Evolutionary conservation across 2,888 invertebrate genomes (phyloP).

Genomic region (Polydrusus cervinus): DNA sequence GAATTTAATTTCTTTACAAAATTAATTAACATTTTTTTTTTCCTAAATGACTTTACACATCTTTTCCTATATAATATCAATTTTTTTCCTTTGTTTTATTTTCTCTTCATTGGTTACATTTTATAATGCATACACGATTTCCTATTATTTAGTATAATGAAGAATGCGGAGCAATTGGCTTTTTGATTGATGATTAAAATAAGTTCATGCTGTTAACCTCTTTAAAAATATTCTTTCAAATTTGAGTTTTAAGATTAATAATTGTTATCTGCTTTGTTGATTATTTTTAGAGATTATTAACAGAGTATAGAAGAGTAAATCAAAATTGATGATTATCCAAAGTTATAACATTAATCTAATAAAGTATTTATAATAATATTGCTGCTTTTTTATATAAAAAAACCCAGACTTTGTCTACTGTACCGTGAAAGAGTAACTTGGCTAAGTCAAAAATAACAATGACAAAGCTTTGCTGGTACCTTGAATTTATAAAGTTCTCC

Average conservation of each 20-base stretch:
- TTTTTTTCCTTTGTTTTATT: constrained; percentile 2
- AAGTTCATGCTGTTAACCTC: background rate
- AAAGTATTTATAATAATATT: background rate
- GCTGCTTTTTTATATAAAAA: no score
- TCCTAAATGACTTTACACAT: constrained; percentile 6
- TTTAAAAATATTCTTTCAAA: constrained; percentile 1
- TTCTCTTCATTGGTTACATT: constrained; percentile 1
- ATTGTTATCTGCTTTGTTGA: constrained; percentile 10
- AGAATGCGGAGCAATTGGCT: constrained; percentile 29
- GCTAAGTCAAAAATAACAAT: no score
- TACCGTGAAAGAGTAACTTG: no score
- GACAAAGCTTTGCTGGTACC: no score
- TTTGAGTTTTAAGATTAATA: constrained; percentile 9
- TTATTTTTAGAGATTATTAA: background rate
- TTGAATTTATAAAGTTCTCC: no score
- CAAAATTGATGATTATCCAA: background rate
- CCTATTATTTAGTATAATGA: background rate
- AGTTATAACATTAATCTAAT: background rate
- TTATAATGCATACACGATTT: constrained; percentile 7
- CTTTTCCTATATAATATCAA: constrained; percentile 19
- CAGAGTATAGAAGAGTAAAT: background rate
- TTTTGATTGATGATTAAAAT: constrained; percentile 14
- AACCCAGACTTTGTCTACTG: no score
- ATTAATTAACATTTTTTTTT: constrained; percentile 34
- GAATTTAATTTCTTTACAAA: constrained; percentile 4